A percentile compares a stretch with the other conserved stretches of the same genome.
phyloP scores from a whole-genome alignment of 2,113 vertebrate genomes.

The Rhegmatorhina hoffmannsi region DNA sequence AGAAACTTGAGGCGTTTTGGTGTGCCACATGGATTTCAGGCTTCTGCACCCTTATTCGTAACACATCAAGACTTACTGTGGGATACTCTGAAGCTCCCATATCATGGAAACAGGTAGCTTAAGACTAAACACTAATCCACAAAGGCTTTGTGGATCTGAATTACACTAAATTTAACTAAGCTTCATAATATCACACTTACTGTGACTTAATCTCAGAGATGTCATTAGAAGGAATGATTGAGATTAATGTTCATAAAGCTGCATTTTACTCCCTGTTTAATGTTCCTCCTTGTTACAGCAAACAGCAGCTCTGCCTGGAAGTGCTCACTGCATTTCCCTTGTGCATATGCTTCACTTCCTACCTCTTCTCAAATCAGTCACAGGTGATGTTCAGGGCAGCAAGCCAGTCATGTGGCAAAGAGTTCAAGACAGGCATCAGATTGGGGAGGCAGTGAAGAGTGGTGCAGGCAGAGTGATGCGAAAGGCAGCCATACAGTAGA shows the following conservation, averaged over 20 bases:
- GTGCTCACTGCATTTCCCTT: fast-evolving
- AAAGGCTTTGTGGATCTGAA: not conserved
- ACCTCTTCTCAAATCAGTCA: not conserved
- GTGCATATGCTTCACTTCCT: not conserved
- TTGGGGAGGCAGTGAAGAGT: not conserved
- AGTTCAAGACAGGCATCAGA: not conserved
- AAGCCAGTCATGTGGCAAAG: fast-evolving
- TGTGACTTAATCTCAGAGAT: constrained; percentile 30
- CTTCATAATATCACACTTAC: constrained; percentile 1
- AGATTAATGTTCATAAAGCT: constrained; percentile 15
- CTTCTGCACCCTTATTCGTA: constrained; percentile 12
- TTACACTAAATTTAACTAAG: constrained; percentile 36
- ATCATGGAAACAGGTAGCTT: not conserved
- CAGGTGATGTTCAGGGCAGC: not conserved
- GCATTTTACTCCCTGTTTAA: not conserved
- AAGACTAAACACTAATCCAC: not conserved
- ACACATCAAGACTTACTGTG: not conserved
- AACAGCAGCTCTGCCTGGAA: not conserved
- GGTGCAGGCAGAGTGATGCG: fast-evolving
- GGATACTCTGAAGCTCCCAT: not conserved
- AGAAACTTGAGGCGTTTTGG: not conserved
- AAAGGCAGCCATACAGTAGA: not conserved
- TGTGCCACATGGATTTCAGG: fast-evolving
- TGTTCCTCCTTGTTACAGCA: not conserved
- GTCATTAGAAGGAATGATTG: not conserved